phyloP scores from a whole-genome alignment of 1,140 invertebrate genomes.

The Procambarus virginalis region DNA sequence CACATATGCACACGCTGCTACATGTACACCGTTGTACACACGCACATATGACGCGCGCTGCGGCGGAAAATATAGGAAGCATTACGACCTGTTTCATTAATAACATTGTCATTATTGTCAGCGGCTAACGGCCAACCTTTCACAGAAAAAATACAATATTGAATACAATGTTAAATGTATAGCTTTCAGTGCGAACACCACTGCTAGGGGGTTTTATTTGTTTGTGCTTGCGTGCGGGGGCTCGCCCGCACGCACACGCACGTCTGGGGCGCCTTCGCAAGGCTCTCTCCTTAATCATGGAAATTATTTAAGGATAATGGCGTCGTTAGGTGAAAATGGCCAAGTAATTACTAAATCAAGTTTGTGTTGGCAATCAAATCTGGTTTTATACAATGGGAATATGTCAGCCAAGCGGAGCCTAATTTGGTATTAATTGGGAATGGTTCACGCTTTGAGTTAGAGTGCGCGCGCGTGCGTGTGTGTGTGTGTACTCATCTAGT shows the following conservation, averaged over 20 bases:
- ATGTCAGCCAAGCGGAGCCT: background rate
- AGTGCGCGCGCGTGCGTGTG: too few species aligned
- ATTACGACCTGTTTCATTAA: constrained; percentile 3
- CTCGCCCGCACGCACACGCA: too few species aligned
- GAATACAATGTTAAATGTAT: constrained; percentile 11
- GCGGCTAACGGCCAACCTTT: background rate
- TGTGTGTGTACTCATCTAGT: too few species aligned
- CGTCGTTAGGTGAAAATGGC: background rate
- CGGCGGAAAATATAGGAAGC: background rate
- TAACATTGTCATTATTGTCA: constrained; percentile 15
- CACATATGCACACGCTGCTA: constrained; percentile 12
- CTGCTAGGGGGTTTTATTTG: background rate
- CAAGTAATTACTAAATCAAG: constrained; percentile 1
- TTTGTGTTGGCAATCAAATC: background rate
- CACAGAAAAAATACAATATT: constrained; percentile 19
- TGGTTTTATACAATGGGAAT: background rate
- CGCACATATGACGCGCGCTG: constrained; percentile 8
- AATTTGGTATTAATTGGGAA: background rate
- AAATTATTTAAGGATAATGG: background rate
- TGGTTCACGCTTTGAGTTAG: too few species aligned
- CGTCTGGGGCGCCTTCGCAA: too few species aligned
- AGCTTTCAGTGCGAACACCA: background rate
- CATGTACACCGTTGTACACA: constrained; percentile 8
- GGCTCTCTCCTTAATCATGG: background rate
- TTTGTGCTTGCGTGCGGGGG: background rate